These are phyloP conservation scores for Ifrita kowaldi DNA, from an alignment of 2,113 vertebrate genomes.

Conservation along the genomic window DNA sequence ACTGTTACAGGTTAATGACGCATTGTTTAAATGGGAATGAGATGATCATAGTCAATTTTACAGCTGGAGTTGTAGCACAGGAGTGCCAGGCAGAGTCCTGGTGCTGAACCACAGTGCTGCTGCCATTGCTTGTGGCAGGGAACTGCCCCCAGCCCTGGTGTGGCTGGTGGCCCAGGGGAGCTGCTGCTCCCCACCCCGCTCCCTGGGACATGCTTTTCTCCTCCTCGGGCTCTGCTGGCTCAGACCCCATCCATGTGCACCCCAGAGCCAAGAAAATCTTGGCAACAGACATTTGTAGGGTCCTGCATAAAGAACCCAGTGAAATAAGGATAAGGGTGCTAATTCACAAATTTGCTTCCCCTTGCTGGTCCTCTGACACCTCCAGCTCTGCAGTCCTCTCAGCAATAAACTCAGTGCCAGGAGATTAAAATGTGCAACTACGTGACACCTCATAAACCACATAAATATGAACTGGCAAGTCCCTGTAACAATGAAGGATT, in stretches of 20 bases:
- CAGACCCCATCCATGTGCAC: neutral
- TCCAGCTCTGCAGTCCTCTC: neutral
- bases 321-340: neutral
- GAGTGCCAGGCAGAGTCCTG: neutral
- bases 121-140: neutral
- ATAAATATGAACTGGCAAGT: constrained; percentile 7
- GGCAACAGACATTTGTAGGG: accelerated
- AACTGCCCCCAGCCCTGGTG: neutral
- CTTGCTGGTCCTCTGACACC: neutral
- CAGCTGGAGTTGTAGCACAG: neutral
- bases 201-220: neutral
- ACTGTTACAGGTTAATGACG: constrained; percentile 10
- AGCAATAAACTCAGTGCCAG: neutral
- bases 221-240: neutral
- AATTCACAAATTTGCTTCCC: neutral
- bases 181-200: neutral
- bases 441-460: constrained; percentile 27
- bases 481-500: neutral
- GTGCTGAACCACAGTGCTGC: neutral
- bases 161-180: neutral
- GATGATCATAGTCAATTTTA: neutral
- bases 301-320: neutral
- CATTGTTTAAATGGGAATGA: constrained; percentile 8
- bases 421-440: constrained; percentile 25
- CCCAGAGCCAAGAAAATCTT: neutral